Percentiles rank a stretch among this genome's conserved stretches.
phyloP scores from a whole-genome alignment of 2,888 invertebrate genomes.

The Stenolophus ochropezus region DNA sequence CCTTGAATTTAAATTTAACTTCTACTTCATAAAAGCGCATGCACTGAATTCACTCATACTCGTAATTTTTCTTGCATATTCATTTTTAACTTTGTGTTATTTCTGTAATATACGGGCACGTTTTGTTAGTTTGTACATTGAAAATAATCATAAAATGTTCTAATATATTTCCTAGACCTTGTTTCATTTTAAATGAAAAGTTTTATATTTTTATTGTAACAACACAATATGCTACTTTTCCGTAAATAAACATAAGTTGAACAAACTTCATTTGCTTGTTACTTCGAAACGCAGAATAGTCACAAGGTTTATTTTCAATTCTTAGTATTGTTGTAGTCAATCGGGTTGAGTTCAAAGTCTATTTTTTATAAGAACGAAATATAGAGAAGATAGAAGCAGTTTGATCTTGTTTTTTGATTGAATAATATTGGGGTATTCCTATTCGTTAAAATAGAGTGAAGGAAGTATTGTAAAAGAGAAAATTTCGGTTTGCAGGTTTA shows the following conservation, averaged over 20 bases:
- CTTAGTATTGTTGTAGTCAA: too few relatives aligned
- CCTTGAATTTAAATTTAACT: slow-evolving; percentile 41
- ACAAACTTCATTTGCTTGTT: not conserved
- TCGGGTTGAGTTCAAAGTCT: too few relatives aligned
- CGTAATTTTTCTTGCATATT: slow-evolving; percentile 19
- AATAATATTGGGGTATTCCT: too few relatives aligned
- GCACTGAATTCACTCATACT: slow-evolving; percentile 13
- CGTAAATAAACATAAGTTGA: not conserved
- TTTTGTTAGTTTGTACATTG: not conserved
- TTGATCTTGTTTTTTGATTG: too few relatives aligned
- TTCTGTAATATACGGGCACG: not conserved
- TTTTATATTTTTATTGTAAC: not conserved
- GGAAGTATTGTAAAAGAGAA: too few relatives aligned
- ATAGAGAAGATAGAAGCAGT: too few relatives aligned
- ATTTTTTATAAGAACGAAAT: too few relatives aligned
- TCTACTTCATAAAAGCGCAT: not conserved
- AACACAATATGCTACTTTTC: not conserved
- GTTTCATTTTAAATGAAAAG: not conserved
- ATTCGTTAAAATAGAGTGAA: too few relatives aligned
- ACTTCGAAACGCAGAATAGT: too few relatives aligned
- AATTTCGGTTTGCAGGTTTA: too few relatives aligned
- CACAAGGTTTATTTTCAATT: too few relatives aligned
- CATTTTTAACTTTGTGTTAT: slow-evolving; percentile 7
- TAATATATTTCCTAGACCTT: not conserved
- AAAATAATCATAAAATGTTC: not conserved